These are phyloP conservation scores for Melipona bicolor DNA, from an alignment of 2,888 invertebrate genomes.

Conservation along the genomic window DNA sequence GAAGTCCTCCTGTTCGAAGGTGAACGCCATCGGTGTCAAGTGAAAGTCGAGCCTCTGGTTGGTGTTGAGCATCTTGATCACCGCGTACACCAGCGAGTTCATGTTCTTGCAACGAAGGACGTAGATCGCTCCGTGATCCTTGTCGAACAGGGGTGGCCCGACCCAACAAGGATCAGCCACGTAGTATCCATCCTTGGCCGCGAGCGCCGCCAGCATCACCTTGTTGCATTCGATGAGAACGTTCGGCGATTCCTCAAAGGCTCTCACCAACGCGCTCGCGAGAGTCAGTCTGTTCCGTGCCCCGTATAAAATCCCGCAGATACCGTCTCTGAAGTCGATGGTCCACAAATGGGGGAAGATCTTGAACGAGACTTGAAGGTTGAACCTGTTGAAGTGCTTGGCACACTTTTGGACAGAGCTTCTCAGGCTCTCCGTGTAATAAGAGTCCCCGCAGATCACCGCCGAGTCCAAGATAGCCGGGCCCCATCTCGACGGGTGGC, in stretches of 20 bases:
- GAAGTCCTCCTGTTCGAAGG: constrained; percentile 62
- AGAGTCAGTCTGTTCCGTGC: constrained; percentile 64
- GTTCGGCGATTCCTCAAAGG: constrained; percentile 69
- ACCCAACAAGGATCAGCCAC: constrained; percentile 79
- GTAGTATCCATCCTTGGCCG: constrained; percentile 76
- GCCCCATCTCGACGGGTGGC: constrained; percentile 79
- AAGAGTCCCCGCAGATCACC: constrained; percentile 79
- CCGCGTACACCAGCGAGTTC: constrained; percentile 74
- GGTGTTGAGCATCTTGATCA: constrained; percentile 80
- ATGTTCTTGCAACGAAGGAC: constrained; percentile 78
- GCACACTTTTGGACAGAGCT: constrained; percentile 53
- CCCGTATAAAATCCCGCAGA: constrained; percentile 78
- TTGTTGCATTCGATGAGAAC: constrained; percentile 77
- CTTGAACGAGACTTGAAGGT: constrained; percentile 73
- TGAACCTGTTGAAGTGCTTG: constrained; percentile 73
- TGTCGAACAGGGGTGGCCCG: constrained; percentile 79
- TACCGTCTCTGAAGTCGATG: constrained; percentile 70
- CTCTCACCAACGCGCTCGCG: constrained; percentile 63
- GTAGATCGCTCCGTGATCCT: constrained; percentile 77
- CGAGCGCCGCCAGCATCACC: constrained; percentile 72
- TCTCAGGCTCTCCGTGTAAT: constrained; percentile 77
- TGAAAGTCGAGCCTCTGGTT: constrained; percentile 76
- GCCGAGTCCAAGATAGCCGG: constrained; percentile 80
- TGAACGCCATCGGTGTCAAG: constrained; percentile 74
- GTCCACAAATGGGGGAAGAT: constrained; percentile 78